Base-by-base conservation (phyloP, 2,797 vertebrate genomes). In the Huso huso region DNA sequence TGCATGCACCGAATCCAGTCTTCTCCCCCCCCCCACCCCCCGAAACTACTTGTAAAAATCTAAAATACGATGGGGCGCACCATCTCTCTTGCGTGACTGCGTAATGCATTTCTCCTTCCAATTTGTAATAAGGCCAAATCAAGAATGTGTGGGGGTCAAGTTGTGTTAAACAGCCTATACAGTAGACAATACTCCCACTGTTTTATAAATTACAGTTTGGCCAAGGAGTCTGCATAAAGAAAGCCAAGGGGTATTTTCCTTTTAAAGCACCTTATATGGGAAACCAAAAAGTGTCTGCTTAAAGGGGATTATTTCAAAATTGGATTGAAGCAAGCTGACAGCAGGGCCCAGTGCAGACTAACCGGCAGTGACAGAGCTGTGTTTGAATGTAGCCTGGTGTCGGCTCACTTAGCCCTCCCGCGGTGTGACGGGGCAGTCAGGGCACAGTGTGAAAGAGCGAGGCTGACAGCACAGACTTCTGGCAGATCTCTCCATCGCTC, bases 151-250 rank as follows among this genome's bases (percentile, higher is more conserved):
- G 37, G 3, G 50, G 51, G 48, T 65, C 37, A 10, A n/a, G 7
- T 48, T 51, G 50, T 64, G 49, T 13, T 51, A 15, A 18, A 51
- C 63, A 51, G 13, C 23, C 3, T 57, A 55, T 55, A n/a, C 37
- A 53, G 50, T 65, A 52, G 50, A 50, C 51, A 48, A 1, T 65
- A 37, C 8, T 51, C 64, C 10, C 13, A 13, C 18, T 53, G 23
- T 66, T 69, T 75, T 66, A 66, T 72, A 71, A 79, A 72, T 79
- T 72, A 75, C 73, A 72, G 71, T 71, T 77, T 81, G 79, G 74
- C 77, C 76, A 78, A 74, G 61, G 57, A 9, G n/a, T 67, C 50
- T 13, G 11, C 49, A 18, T 64, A 37, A 37, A 37, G 37, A 37
- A 37, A 37, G 37, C 37, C 37, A 5, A 37, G 37, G 37, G 37